A percentile compares a stretch with the other conserved stretches of the same genome.
These are phyloP conservation scores for Tragelaphus scriptus DNA, from an alignment of 2,113 vertebrate species.

Conservation along the genomic window DNA sequence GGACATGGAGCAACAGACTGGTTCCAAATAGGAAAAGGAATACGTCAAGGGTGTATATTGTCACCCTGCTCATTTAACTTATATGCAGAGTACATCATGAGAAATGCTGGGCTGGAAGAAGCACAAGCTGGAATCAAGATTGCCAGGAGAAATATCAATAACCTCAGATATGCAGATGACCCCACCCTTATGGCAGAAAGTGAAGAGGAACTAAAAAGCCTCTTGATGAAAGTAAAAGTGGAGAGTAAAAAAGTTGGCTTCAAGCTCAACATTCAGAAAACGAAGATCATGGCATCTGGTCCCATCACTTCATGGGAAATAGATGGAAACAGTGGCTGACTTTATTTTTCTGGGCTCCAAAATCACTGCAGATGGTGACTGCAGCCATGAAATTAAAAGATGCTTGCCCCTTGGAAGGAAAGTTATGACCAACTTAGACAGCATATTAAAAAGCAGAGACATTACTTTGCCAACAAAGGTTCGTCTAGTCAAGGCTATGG, in stretches of 20 bases:
- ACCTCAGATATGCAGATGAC: not conserved
- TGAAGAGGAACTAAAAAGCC: rapidly evolving
- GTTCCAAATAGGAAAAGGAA: not conserved
- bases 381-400: not conserved
- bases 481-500: not conserved
- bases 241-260: not conserved
- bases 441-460: not conserved
- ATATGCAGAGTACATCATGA: not conserved
- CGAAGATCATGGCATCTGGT: rapidly evolving
- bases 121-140: not conserved
- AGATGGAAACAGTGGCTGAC: not conserved
- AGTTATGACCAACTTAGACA: not conserved
- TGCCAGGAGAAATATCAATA: not conserved
- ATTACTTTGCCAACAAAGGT: not conserved
- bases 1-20: not conserved
- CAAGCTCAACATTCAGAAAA: not conserved
- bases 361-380: not conserved
- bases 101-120: not conserved
- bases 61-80: not conserved
- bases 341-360: not conserved
- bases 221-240: not conserved
- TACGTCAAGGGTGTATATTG: not conserved
- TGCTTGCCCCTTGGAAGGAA: not conserved
- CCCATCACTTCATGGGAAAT: not conserved
- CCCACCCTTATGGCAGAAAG: not conserved